These are phyloP conservation scores for Elachura formosa DNA, from an alignment of 2,113 vertebrate genomes.

Conservation along the genomic window DNA sequence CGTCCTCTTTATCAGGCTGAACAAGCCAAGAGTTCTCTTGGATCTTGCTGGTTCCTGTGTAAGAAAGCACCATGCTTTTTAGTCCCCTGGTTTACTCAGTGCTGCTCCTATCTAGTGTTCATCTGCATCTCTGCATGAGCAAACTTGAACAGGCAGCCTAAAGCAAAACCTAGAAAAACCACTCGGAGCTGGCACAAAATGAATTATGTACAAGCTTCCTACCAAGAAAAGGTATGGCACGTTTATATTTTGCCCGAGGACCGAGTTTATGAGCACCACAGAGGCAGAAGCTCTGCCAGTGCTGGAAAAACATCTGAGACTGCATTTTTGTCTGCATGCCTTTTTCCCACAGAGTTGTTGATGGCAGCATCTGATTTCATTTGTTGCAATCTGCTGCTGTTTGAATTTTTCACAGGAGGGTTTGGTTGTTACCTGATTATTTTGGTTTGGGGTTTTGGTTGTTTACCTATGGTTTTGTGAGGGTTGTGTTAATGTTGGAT, in stretches of 20 bases:
- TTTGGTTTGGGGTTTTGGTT: conserved; percentile 32
- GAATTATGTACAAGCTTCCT: background rate
- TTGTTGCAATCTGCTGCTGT: background rate
- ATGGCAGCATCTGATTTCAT: background rate
- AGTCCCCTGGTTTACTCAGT: background rate
- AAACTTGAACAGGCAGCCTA: background rate
- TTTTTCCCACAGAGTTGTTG: background rate
- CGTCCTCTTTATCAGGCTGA: background rate
- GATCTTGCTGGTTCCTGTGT: background rate
- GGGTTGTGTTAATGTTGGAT: conserved; percentile 69
- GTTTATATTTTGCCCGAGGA: background rate
- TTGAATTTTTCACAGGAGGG: conserved; percentile 15
- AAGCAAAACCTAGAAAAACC: background rate
- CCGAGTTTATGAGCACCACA: background rate
- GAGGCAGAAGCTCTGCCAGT: background rate
- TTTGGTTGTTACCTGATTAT: conserved; percentile 39
- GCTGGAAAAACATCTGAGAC: background rate
- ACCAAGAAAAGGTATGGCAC: background rate
- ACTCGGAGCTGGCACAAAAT: background rate
- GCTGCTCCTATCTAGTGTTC: background rate
- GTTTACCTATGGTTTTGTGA: conserved; percentile 74
- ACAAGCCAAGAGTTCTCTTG: background rate
- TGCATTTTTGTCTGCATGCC: background rate
- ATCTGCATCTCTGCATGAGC: background rate
- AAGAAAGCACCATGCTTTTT: background rate